Evolutionary conservation across 2,113 vertebrate species (phyloP).

Genomic region (Myxocyprinus asiaticus): DNA sequence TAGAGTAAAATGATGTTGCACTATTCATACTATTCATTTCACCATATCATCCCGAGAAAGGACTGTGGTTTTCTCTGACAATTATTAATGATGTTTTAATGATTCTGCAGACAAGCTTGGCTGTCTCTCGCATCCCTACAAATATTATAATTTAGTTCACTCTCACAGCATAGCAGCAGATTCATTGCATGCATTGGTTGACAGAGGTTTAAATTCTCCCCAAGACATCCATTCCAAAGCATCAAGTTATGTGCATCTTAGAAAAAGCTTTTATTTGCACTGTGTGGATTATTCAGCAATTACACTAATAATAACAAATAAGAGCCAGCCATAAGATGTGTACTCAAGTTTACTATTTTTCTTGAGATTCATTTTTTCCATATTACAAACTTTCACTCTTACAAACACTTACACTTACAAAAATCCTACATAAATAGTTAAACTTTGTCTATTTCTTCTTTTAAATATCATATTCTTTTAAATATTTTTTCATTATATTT

Average conservation of each 20-base stretch:
- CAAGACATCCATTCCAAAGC: not conserved
- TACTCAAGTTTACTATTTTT: not conserved
- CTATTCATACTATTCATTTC: not conserved
- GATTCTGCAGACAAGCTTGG: not conserved
- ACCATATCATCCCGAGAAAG: not conserved
- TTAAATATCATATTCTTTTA: too few relatives aligned
- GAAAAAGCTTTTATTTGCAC: not conserved
- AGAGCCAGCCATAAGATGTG: not conserved
- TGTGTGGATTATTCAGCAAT: conserved; percentile 1
- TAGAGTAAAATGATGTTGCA: not conserved
- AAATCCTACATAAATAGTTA: too few relatives aligned
- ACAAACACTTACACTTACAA: too few relatives aligned
- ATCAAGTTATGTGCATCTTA: not conserved
- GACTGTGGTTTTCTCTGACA: not conserved
- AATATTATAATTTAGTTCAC: not conserved
- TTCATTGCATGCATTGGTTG: not conserved
- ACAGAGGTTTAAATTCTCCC: not conserved
- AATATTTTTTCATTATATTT: not conserved
- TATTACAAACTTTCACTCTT: not conserved
- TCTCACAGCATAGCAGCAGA: not conserved
- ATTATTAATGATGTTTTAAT: not conserved
- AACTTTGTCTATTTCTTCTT: too few relatives aligned
- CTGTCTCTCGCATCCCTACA: not conserved
- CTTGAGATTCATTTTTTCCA: not conserved
- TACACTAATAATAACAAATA: not conserved